Evolutionary conservation across 35 echinoderm and acorn worm species (phyloP).

Genomic region (Ophiothrix spiculata): DNA sequence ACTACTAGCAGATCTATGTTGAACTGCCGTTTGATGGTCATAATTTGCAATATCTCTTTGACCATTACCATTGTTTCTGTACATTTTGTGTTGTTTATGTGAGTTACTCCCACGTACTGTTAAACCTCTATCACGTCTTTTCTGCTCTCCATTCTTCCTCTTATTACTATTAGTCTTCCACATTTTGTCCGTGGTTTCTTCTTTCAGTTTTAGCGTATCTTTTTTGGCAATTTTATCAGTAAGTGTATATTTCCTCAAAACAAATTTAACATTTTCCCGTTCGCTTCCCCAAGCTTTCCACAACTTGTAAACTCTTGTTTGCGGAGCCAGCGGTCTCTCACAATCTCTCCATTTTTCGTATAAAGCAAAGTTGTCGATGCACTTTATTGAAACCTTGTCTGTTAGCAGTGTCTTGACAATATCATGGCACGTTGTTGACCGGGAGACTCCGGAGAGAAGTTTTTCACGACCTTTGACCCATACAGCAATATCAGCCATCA

Average conservation of each 20-base stretch:
- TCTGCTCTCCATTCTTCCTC: not conserved
- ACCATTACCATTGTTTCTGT: not conserved
- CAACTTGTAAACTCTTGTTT: slow-evolving; percentile 65
- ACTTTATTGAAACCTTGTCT: no score
- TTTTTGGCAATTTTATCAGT: slow-evolving; percentile 12
- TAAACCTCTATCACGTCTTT: slow-evolving; percentile 9
- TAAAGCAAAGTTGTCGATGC: slow-evolving; percentile 36
- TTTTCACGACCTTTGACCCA: slow-evolving; percentile 71
- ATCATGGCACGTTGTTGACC: slow-evolving; percentile 61
- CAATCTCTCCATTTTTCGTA: slow-evolving; percentile 76
- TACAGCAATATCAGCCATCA: slow-evolving; percentile 54
- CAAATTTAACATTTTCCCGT: slow-evolving; percentile 62
- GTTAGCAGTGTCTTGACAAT: slow-evolving; percentile 45
- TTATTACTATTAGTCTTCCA: not conserved
- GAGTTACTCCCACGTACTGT: slow-evolving; percentile 13
- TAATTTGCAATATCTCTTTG: not conserved
- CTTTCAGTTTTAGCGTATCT: not conserved
- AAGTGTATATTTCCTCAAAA: slow-evolving; percentile 45
- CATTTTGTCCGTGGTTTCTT: slow-evolving; percentile 18
- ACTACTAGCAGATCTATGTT: no score
- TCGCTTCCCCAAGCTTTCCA: slow-evolving; percentile 73
- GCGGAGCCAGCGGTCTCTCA: slow-evolving; percentile 44
- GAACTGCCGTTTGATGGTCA: not conserved
- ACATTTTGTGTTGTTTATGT: not conserved
- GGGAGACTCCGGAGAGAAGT: slow-evolving; percentile 41